Evolutionary conservation across 2,113 vertebrate species (phyloP).

Genomic region (Morone chrysops): DNA sequence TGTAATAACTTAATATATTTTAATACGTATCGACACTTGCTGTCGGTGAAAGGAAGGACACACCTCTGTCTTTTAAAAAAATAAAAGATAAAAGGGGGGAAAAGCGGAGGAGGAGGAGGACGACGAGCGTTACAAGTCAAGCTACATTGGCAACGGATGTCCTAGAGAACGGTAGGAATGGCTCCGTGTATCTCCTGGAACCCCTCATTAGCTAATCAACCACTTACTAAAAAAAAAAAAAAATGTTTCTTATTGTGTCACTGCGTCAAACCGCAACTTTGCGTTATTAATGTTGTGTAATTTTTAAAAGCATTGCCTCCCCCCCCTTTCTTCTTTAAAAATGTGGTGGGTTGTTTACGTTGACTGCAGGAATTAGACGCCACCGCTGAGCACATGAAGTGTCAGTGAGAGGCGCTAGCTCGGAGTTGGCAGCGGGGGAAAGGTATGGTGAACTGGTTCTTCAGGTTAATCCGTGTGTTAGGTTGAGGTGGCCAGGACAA

Average conservation of each 20-base stretch:
- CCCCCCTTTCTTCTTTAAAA: background rate
- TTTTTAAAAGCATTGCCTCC: background rate
- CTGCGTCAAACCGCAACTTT: accelerated
- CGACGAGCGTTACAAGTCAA: constrained; percentile 7
- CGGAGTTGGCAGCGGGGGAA: constrained; percentile 33
- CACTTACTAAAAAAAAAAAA: accelerated
- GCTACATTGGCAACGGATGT: constrained; percentile 75
- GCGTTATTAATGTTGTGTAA: accelerated
- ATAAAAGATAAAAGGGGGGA: background rate
- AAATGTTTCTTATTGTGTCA: background rate
- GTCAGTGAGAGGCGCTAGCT: constrained; percentile 32
- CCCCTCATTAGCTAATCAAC: constrained; percentile 22
- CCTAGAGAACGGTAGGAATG: constrained; percentile 76
- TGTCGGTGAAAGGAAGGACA: background rate
- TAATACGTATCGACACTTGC: too few relatives aligned
- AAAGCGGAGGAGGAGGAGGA: background rate
- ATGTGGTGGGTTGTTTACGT: constrained; percentile 44
- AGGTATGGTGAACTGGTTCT: constrained; percentile 67
- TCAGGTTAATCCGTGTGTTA: constrained; percentile 61
- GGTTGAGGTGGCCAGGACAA: background rate
- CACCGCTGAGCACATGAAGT: constrained; percentile 5
- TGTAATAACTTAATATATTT: background rate
- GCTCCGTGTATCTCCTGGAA: constrained; percentile 64
- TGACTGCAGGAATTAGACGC: constrained; percentile 63
- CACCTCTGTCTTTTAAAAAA: background rate